Base-by-base conservation (phyloP, 2,888 invertebrate species). In the Eupelmus urozonus region DNA sequence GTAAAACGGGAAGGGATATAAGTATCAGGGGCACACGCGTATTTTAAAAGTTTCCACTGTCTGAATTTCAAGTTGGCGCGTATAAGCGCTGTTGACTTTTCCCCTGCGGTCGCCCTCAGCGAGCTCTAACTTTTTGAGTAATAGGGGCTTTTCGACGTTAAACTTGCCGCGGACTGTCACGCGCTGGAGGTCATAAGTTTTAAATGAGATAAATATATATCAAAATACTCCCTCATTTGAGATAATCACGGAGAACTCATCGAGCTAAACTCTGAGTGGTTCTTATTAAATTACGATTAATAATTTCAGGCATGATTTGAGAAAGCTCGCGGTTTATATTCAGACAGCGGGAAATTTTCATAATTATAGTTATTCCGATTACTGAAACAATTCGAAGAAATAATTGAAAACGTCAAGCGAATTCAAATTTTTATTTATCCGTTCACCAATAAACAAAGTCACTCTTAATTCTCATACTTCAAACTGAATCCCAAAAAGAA, bases 11-110 rank as follows among this genome's bases (percentile, higher is more conserved):
- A 34, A 34, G 34, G 34, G 34, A 34, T 27, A 62, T 53, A 55
- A 23, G 40, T 49, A 51, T 65, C 49, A 34, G 34, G 9, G 5
- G 9, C 9, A 3, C 5, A 16, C 13, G n/a, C 13, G 71, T 57
- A 53, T 72, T 60, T 34, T 18, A 53, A 62, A 77, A 77, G 53
- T 77, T 77, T 34, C 67, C 23, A 25, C 27, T 20, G 63, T 25
- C 65, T 77, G 51, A 66, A 77, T 71, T 71, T 77, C 71, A 71
- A 65, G 65, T 63, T 63, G 23, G n/a, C 7, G 13, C 49, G 23
- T n/a, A 62, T 42, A 62, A 45, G 27, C 9, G 9, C 63, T 27
- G 34, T 72, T 72, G 73, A 62, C 60, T 78, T 78, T 78, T 76
- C 57, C 63, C 16, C 25, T 25, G 62, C 59, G 45, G 63, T 67